Evolutionary conservation across 2,888 invertebrate genomes (phyloP), one percentile per base, ranked within the genome.

Genomic region (Ashinkailepas kermadecensis): DNA sequence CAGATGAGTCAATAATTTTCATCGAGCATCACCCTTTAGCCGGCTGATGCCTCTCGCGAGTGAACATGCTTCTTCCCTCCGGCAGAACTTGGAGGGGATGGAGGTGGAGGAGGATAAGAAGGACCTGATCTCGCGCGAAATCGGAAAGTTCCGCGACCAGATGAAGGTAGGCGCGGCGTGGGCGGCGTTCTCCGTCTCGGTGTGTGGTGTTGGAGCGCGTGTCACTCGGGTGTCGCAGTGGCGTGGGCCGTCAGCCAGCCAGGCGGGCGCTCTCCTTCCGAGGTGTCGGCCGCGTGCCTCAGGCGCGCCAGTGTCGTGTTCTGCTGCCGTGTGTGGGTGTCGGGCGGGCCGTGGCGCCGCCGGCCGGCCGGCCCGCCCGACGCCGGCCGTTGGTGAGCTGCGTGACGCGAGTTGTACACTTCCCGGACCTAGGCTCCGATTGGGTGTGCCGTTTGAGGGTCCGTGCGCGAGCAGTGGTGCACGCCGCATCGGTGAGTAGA

Each of bases 71-170:
- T 59, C 7, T 59, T 7, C 25, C 25, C 54, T 15, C 54, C 54
- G 54, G 59, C 85, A 89, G 89, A 88, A 88, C 85, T 85, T 89
- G 82, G 89, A 89, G 85, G 89, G 88, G 83, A 87, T 89, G 83
- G 93, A 94, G 59, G 92, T 97, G 83, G 98, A 98, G 87, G 97
- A 97, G 88, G 97, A 97, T 87, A 97, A 97, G 88, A 92, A 96
- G 80, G 96, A 96, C 88, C 91, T 98, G 85, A 99, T 99, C 85
- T 96, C 95, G 86, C 91, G 97, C 86, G 99, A 99, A 91, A 99
- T 99, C 88, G 95, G 95, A 86, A 96, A 96, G 89, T 99, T 99
- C 89, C 92, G 98, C 84, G 97, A 97, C 90, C 94, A 95, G 85
- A 97, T 96, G 93, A 96, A 96, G 94, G 95, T 95, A 92, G 90